Evolutionary conservation across 2,113 vertebrate species (phyloP).

Genomic region (Oreocharis arfaki): DNA sequence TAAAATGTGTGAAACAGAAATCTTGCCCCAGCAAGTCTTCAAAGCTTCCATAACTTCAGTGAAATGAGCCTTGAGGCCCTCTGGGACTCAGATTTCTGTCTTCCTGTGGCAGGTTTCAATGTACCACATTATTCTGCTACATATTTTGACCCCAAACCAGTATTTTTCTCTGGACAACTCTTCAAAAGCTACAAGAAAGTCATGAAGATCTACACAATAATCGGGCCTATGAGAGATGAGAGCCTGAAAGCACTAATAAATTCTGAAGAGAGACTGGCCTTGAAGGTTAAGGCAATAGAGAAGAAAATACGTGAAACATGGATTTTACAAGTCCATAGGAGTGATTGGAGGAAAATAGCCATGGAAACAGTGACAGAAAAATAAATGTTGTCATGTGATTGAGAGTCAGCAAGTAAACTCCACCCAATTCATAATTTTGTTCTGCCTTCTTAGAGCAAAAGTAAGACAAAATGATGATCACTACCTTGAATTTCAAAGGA

Average conservation of each 20-base stretch:
- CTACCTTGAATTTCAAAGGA: background rate
- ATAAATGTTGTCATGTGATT: background rate
- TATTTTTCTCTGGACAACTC: background rate
- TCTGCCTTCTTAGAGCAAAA: background rate
- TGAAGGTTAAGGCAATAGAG: background rate
- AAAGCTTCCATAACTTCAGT: slow-evolving; percentile 37
- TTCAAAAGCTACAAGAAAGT: background rate
- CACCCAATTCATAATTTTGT: background rate
- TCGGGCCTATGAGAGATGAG: background rate
- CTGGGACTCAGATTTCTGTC: slow-evolving; percentile 31
- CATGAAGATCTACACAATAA: background rate
- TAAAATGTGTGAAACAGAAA: slow-evolving; percentile 38
- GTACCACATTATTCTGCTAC: background rate
- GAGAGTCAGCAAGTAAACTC: background rate
- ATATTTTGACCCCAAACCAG: background rate
- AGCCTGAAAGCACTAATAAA: background rate
- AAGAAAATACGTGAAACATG: background rate
- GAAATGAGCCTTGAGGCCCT: slow-evolving; percentile 48
- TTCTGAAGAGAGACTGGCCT: background rate
- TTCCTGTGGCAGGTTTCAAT: slow-evolving; percentile 29
- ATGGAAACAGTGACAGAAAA: background rate
- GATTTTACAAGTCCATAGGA: background rate
- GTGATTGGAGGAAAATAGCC: background rate
- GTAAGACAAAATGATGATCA: background rate
- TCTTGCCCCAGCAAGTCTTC: slow-evolving; percentile 57